A percentile compares a stretch with the other conserved stretches of the same genome.
phyloP scores from a whole-genome alignment of 2,113 vertebrate species.

The Aix galericulata region DNA sequence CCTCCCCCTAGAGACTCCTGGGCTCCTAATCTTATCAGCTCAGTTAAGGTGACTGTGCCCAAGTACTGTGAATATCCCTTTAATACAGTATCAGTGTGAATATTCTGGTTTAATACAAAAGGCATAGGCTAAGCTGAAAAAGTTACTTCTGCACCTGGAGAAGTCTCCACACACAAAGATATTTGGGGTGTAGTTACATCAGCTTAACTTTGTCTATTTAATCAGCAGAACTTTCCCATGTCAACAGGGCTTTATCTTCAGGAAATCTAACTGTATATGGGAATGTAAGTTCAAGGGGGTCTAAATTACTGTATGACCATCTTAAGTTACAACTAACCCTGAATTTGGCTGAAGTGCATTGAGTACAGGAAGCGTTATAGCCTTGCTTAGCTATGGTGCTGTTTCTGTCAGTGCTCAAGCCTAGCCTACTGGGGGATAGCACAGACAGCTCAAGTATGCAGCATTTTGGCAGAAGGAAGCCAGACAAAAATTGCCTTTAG shows the following conservation, averaged over 20 bases:
- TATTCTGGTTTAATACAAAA: background rate
- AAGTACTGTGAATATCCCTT: background rate
- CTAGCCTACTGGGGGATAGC: constrained; percentile 14
- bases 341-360: constrained; percentile 47
- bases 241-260: constrained; percentile 61
- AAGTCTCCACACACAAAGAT: background rate
- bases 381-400: constrained; percentile 40
- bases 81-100: background rate
- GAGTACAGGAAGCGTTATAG: constrained; percentile 55
- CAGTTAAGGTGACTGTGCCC: background rate
- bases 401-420: constrained; percentile 32
- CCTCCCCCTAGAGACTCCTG: background rate
- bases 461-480: constrained; percentile 39
- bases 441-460: constrained; percentile 26
- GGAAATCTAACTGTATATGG: constrained; percentile 59
- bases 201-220: constrained; percentile 9
- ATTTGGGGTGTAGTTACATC: constrained; percentile 6
- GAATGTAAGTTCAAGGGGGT: constrained; percentile 48
- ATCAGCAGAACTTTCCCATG: constrained; percentile 38
- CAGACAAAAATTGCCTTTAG: constrained; percentile 27
- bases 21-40: background rate
- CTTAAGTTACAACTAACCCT: constrained; percentile 51
- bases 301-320: constrained; percentile 58
- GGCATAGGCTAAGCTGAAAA: background rate
- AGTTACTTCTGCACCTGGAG: background rate